Percentiles rank a stretch among this genome's conserved stretches.
Evolutionary conservation across 2,113 vertebrate genomes (phyloP).

Genomic region (Isurus oxyrinchus): DNA sequence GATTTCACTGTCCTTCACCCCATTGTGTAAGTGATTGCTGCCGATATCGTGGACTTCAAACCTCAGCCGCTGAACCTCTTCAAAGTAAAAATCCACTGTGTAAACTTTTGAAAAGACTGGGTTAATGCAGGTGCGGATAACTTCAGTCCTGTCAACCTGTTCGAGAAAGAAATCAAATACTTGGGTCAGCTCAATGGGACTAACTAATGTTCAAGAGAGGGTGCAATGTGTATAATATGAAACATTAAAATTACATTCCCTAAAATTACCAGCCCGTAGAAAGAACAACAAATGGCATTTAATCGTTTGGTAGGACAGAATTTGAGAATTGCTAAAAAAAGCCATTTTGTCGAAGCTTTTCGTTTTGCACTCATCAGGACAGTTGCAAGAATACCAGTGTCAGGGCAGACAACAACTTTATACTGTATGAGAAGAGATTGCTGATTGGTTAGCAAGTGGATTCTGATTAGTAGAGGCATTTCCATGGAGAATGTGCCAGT

Average conservation of each 20-base stretch:
- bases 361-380: too few relatives aligned
- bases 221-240: not conserved
- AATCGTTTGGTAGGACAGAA: too few relatives aligned
- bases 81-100: conserved; percentile 92
- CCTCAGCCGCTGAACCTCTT: conserved; percentile 86
- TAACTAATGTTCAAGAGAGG: not conserved
- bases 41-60: conserved; percentile 88
- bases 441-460: too few relatives aligned
- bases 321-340: too few relatives aligned
- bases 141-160: conserved; percentile 92
- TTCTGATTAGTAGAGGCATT: too few relatives aligned
- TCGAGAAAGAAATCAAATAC: conserved; percentile 37
- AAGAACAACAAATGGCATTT: not conserved
- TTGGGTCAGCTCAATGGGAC: not conserved
- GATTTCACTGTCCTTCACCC: conserved; percentile 78
- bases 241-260: not conserved
- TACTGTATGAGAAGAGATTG: too few relatives aligned
- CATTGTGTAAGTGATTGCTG: conserved; percentile 71
- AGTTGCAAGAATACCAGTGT: too few relatives aligned
- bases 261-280: too few relatives aligned
- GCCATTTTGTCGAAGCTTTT: too few relatives aligned
- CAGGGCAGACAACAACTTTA: too few relatives aligned
- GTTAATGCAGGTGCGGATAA: conserved; percentile 86
- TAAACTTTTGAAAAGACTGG: conserved; percentile 91
- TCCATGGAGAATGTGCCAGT: too few relatives aligned